Evolutionary conservation across 2,113 vertebrate genomes (phyloP).

Genomic region (Bos javanicus): DNA sequence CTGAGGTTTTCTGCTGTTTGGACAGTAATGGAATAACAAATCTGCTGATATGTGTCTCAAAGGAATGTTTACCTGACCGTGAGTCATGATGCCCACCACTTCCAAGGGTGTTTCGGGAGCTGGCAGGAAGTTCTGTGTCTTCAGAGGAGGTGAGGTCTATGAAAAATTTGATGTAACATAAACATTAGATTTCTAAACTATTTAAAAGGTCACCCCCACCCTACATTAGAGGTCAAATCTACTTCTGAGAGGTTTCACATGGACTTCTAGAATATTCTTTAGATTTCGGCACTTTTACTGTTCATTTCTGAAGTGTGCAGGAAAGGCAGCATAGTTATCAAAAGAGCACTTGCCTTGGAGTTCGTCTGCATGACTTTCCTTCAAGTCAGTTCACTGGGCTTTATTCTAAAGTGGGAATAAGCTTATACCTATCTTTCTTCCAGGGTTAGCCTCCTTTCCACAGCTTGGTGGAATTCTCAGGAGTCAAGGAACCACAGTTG

Average conservation of each 20-base stretch:
- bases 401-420: background rate
- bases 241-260: slow-evolving; percentile 22
- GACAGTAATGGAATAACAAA: slow-evolving; percentile 12
- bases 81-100: slow-evolving; percentile 48
- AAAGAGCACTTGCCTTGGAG: background rate
- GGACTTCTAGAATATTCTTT: slow-evolving; percentile 36
- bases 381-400: background rate
- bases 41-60: slow-evolving; percentile 7
- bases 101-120: slow-evolving; percentile 26
- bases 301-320: background rate
- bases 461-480: background rate
- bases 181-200: slow-evolving; percentile 47
- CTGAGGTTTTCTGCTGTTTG: slow-evolving; percentile 38
- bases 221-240: slow-evolving; percentile 11
- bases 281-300: background rate
- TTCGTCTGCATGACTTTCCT: background rate
- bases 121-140: slow-evolving; percentile 47
- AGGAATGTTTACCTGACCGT: slow-evolving; percentile 37
- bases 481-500: background rate
- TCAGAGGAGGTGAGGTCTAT: background rate
- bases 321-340: background rate
- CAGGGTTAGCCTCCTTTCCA: background rate
- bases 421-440: background rate
- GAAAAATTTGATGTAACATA: slow-evolving; percentile 46
- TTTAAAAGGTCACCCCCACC: slow-evolving; percentile 45